phyloP scores from a whole-genome alignment of 2,888 invertebrate species.

The Dasypolia templi region DNA sequence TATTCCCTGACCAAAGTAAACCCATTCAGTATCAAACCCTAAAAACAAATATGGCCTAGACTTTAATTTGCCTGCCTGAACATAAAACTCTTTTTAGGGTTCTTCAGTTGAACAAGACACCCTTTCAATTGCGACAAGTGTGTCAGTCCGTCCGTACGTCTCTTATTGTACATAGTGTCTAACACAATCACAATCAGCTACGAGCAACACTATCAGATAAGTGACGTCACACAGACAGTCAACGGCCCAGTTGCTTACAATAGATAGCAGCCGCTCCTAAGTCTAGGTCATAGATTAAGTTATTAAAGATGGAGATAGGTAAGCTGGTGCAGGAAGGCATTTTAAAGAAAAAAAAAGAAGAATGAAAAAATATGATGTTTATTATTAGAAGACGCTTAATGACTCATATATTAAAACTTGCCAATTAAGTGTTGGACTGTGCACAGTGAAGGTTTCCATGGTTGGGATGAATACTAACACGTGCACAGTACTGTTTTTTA shows the following conservation, averaged over 20 bases:
- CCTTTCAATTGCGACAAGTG: too few relatives aligned
- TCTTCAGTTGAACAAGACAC: too few relatives aligned
- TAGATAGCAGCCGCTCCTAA: conserved; percentile 53
- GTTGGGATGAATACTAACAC: too few relatives aligned
- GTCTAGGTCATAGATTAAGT: conserved; percentile 45
- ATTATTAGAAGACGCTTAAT: too few relatives aligned
- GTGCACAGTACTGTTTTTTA: too few relatives aligned
- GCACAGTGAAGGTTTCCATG: too few relatives aligned
- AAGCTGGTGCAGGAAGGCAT: too few relatives aligned
- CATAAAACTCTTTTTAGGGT: not conserved
- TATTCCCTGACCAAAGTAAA: not conserved
- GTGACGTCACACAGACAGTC: conserved; percentile 52
- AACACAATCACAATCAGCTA: conserved; percentile 46
- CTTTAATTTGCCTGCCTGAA: not conserved
- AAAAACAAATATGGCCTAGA: not conserved
- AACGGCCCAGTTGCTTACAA: conserved; percentile 65
- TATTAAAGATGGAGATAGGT: conserved; percentile 7
- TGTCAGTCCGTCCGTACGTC: not conserved
- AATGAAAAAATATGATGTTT: too few relatives aligned
- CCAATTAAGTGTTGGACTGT: too few relatives aligned
- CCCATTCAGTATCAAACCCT: not conserved
- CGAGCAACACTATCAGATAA: conserved; percentile 38
- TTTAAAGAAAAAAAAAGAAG: too few relatives aligned
- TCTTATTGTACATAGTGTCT: conserved; percentile 19
- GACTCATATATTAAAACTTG: too few relatives aligned